These are phyloP conservation scores for Automeris io DNA, from an alignment of 2,888 invertebrate species.

Conservation along the genomic window DNA sequence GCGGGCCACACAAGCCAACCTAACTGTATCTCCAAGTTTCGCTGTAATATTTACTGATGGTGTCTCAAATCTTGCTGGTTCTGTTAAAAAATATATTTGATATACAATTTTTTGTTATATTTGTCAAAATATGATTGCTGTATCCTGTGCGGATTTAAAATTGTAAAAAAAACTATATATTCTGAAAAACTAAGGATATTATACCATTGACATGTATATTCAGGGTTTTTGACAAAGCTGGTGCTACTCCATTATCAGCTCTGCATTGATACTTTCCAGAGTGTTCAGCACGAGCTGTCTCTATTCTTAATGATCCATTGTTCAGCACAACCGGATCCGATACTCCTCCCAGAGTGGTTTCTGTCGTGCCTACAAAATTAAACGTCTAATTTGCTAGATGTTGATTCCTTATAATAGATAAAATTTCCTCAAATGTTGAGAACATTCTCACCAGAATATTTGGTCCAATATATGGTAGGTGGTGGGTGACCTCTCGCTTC, in stretches of 20 bases:
- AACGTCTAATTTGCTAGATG: background rate
- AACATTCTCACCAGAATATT: conserved; percentile 78
- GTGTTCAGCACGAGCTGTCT: conserved; percentile 84
- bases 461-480: conserved; percentile 84
- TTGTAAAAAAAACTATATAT: background rate
- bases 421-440: conserved; percentile 1
- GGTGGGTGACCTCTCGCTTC: conserved; percentile 87
- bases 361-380: conserved; percentile 50
- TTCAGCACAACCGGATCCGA: conserved; percentile 69
- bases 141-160: background rate
- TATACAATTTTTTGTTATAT: too few relatives aligned
- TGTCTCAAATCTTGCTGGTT: conserved; percentile 86
- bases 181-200: conserved; percentile 20
- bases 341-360: conserved; percentile 60
- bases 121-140: too few relatives aligned
- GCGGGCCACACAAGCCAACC: conserved; percentile 85
- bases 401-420: too few relatives aligned
- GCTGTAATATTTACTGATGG: conserved; percentile 86
- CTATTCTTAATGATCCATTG: conserved; percentile 86
- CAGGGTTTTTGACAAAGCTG: conserved; percentile 87
- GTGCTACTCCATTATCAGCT: conserved; percentile 89
- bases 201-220: conserved; percentile 89
- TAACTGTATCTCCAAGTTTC: conserved; percentile 84
- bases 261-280: conserved; percentile 92
- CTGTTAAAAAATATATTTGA: conserved; percentile 66